phyloP scores from a whole-genome alignment of 2,797 vertebrate species.

The Gallinago stenura region DNA sequence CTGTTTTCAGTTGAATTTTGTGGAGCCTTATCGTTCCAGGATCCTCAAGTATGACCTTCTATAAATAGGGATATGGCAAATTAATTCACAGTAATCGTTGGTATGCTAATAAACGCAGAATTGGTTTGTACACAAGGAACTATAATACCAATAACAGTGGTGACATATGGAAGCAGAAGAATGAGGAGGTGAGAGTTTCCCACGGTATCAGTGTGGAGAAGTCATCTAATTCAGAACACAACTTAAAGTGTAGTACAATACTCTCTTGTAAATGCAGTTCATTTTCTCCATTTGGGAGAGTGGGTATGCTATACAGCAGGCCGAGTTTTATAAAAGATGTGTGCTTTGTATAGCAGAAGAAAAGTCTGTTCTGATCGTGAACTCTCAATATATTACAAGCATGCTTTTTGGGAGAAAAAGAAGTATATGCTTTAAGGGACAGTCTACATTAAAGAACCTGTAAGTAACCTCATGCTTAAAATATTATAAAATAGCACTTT shows the following conservation, averaged over 20 bases:
- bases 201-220: background rate
- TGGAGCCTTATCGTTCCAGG: background rate
- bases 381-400: background rate
- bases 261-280: background rate
- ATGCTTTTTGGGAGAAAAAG: background rate
- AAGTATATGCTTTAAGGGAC: background rate
- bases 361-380: background rate
- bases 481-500: background rate
- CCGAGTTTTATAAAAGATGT: background rate
- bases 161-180: too few relatives aligned
- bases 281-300: background rate
- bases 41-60: background rate
- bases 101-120: background rate
- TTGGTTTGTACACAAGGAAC: fast-evolving
- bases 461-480: background rate
- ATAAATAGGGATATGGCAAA: background rate
- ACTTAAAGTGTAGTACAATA: background rate
- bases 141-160: background rate
- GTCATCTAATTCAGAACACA: background rate
- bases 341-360: background rate
- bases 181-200: background rate
- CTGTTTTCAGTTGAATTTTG: background rate
- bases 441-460: background rate
- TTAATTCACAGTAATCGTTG: background rate
- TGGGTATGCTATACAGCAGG: background rate